These are phyloP conservation scores for Temnothorax ravouxi DNA, from an alignment of 2,888 invertebrate genomes.

Conservation along the genomic window DNA sequence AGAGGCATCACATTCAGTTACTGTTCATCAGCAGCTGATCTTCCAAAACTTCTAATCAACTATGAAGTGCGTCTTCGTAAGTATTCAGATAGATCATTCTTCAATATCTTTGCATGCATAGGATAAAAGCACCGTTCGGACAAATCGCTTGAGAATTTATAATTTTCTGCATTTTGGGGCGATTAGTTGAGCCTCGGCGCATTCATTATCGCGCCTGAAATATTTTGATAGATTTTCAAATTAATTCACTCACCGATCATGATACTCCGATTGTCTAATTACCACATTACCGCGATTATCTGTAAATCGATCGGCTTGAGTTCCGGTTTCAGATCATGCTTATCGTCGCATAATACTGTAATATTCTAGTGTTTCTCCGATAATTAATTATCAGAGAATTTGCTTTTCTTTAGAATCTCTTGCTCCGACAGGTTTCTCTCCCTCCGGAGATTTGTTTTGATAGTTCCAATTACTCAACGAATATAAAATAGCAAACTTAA, in stretches of 20 bases:
- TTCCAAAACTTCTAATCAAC: conserved; percentile 63
- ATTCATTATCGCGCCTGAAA: background rate
- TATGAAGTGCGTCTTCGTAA: conserved; percentile 82
- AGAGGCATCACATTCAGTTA: conserved; percentile 81
- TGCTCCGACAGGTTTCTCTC: background rate
- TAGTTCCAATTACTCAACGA: background rate
- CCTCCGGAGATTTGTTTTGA: background rate
- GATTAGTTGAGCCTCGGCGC: background rate
- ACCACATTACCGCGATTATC: conserved; percentile 1
- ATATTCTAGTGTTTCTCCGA: background rate
- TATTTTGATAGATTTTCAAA: conserved; percentile 24
- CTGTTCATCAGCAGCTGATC: conserved; percentile 73
- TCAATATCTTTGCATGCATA: conserved; percentile 74
- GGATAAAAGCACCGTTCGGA: background rate
- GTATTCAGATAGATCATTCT: conserved; percentile 68
- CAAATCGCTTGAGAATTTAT: background rate
- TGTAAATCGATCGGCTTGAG: conserved; percentile 10
- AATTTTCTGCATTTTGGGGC: background rate
- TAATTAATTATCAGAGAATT: background rate
- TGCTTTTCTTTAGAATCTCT: background rate
- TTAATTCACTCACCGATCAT: conserved; percentile 15
- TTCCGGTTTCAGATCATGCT: background rate
- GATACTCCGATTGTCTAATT: conserved; percentile 24
- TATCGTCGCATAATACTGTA: background rate
- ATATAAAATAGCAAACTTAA: background rate